A percentile compares a stretch with the other conserved stretches of the same genome.
These are phyloP conservation scores for Phytoseiulus persimilis DNA, from an alignment of 2,888 invertebrate genomes.

Conservation along the genomic window DNA sequence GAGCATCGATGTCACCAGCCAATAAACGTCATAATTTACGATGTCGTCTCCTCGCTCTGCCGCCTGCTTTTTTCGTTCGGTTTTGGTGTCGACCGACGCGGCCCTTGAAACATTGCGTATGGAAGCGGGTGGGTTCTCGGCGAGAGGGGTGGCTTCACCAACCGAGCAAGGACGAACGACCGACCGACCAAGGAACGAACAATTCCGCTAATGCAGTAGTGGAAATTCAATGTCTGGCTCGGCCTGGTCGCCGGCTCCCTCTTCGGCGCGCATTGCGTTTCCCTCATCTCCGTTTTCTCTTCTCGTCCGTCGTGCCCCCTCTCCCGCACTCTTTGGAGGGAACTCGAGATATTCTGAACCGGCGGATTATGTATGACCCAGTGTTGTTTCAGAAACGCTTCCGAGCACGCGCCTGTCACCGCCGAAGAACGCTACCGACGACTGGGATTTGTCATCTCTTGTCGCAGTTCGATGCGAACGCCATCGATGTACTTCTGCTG, in stretches of 20 bases:
- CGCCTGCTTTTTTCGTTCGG: not conserved
- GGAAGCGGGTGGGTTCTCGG: not conserved
- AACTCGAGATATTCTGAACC: not conserved
- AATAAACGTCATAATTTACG: slow-evolving; percentile 5
- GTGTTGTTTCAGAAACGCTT: not conserved
- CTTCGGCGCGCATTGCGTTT: not conserved
- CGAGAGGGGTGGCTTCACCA: not conserved
- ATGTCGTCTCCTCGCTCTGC: not conserved
- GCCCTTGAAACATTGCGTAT: not conserved
- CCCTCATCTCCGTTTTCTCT: not conserved
- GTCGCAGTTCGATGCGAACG: not conserved
- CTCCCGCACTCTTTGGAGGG: not conserved
- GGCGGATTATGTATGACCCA: not conserved
- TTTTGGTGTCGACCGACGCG: not conserved
- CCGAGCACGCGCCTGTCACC: not conserved
- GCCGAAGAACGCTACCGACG: not conserved
- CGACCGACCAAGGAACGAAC: not conserved
- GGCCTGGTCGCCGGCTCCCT: not conserved
- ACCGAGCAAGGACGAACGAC: not conserved
- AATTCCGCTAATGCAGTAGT: slow-evolving; percentile 5
- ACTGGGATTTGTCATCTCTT: not conserved
- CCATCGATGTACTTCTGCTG: not conserved
- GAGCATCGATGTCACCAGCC: not conserved
- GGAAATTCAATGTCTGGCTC: not conserved
- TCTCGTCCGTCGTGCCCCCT: not conserved